Base-by-base conservation (phyloP, 2,888 invertebrate species). In the Lithophane leautieri region DNA sequence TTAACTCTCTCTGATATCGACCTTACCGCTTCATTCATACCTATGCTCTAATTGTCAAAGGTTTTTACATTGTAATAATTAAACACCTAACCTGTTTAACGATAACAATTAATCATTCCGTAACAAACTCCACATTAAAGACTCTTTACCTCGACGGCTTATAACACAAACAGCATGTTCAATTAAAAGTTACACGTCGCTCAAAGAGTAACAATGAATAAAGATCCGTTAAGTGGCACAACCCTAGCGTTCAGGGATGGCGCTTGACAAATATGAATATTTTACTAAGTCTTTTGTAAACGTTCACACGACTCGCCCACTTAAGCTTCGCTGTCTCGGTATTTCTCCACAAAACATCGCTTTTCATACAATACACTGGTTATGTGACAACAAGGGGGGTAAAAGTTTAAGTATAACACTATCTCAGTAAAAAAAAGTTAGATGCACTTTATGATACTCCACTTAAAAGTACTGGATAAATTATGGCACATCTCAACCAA, bases 181-280 rank as follows among this genome's bases (percentile, higher is more conserved):
- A 86, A 82, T 82, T 74, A 77, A 79, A 81, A 81, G 68, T 61
- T 67, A 76, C 62, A 69, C 70, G 19, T 75, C 58, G 52, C 62
- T 67, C 76, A 70, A 75, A 81, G 68, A 28, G 47, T 66, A 77
- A 77, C 70, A 70, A 79, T 83, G 76, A 60, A 50, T 81, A 69
- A 84, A 81, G 66, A 72, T 82, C 69, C 40, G 60, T 60, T 56
- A 61, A 70, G 70, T 69, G 73, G 16, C 54, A 52, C 84, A 86
- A 75, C 84, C 86, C 81, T 88, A 79, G 70, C 79, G 74, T 81
- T 81, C 58, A 87, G 73, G 85, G 83, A 70, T 84, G 75, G 42
- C 70, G 78, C 89, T 79, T 81, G 79, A 82, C 70, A 86, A 90
- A 91, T 91, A 92, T 92, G 91, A 92, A 93, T 92, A 93, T 92